Conservation (phyloP, 2,113 vertebrate species). For the Larimichthys polyactis region DNA sequence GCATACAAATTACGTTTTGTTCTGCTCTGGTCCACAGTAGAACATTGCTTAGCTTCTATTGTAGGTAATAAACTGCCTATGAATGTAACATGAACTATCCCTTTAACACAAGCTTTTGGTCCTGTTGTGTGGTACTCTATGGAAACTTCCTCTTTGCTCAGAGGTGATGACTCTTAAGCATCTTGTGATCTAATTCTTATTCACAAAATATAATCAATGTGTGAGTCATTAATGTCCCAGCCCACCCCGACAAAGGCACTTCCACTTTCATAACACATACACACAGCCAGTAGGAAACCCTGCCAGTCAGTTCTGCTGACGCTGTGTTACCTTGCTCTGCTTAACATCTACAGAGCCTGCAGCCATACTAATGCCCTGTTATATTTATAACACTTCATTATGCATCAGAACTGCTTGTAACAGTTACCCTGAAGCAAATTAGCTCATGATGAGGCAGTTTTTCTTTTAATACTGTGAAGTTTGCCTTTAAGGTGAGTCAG, state of each 20-base stretch:
- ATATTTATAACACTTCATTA: slow-evolving; percentile 46
- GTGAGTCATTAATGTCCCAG: neutral
- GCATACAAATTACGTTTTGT: too few species aligned
- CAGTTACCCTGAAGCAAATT: slow-evolving; percentile 2
- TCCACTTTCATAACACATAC: slow-evolving; percentile 11
- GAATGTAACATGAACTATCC: too few species aligned
- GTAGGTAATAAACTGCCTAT: too few species aligned
- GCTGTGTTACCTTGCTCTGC: slow-evolving; percentile 6
- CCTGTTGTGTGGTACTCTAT: neutral
- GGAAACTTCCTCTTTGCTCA: neutral
- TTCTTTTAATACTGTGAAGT: slow-evolving; percentile 19
- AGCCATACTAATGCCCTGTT: slow-evolving; percentile 17
- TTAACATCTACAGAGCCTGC: neutral
- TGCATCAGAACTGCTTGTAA: slow-evolving; percentile 8
- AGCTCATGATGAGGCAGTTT: neutral
- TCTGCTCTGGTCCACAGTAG: too few species aligned
- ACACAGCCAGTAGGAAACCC: neutral
- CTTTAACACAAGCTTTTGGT: neutral
- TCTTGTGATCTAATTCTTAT: slow-evolving; percentile 4
- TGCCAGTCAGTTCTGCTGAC: slow-evolving; percentile 23
- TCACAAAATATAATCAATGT: slow-evolving; percentile 3
- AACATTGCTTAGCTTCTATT: too few species aligned
- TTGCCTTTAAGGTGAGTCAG: slow-evolving; percentile 20
- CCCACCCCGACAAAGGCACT: neutral
- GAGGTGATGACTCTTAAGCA: neutral